Percentiles rank a stretch among this genome's conserved stretches.
phyloP scores from a whole-genome alignment of 2,113 vertebrate species.

The Bujurquina vittata region DNA sequence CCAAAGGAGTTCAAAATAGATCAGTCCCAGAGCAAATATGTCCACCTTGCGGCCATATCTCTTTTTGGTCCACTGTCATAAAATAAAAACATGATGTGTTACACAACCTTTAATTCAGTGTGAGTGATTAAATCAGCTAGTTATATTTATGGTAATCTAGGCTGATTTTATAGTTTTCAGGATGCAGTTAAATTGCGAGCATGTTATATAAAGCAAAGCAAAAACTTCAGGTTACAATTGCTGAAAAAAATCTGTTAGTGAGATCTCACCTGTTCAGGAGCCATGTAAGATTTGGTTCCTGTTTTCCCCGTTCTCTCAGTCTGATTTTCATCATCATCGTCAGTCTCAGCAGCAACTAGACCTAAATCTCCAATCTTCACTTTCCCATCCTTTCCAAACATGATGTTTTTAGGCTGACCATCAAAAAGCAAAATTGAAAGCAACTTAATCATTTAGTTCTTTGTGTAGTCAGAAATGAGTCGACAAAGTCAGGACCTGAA shows the following conservation, averaged over 20 bases:
- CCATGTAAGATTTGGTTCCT: constrained; percentile 75
- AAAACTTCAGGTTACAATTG: background rate
- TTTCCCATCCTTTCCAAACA: constrained; percentile 76
- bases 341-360: constrained; percentile 78
- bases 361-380: constrained; percentile 94
- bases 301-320: constrained; percentile 64
- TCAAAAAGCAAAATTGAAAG: background rate
- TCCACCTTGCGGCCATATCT: constrained; percentile 87
- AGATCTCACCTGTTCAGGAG: constrained; percentile 75
- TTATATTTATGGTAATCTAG: background rate
- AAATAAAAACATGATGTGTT: background rate
- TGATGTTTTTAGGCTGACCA: constrained; percentile 87
- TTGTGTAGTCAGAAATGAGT: background rate
- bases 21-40: constrained; percentile 88
- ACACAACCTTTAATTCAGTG: background rate
- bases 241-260: background rate
- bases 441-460: background rate
- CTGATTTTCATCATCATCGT: constrained; percentile 35
- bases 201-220: background rate
- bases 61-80: constrained; percentile 44
- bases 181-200: background rate
- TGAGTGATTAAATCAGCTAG: background rate
- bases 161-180: background rate
- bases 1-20: constrained; percentile 86
- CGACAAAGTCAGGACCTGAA: background rate